Evolutionary conservation across 2,888 invertebrate genomes (phyloP), one percentile per base, ranked within the genome.

Genomic region (Tortricodes alternella): DNA sequence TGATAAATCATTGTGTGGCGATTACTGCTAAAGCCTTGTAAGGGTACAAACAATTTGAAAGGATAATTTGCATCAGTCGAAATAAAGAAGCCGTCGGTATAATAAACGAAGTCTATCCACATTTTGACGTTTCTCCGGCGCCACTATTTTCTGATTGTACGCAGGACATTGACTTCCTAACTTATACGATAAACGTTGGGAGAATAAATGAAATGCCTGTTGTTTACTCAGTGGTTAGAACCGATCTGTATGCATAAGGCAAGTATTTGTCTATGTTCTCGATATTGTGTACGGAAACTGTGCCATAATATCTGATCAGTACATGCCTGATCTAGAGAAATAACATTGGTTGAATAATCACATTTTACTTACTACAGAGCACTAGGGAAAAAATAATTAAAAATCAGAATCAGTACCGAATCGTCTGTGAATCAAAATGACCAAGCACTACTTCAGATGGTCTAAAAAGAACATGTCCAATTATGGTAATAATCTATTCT

Each of bases 201-300:
- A 24, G 56, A 49, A 49, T 56, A 50, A 43, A 56, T 32, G 19
- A 56, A 46, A 55, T 43, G 15, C 13, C 7, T 27, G 11, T 9
- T 43, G 23, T 43, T 43, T 43, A 29, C 37, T 50, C 13, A 23
- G 41, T 50, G 49, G 35, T 49, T 32, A 37, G 37, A 34, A 24
- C 24, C 49, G 19, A 43, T 56, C n/a, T 50, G 34, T 56, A 50
- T 50, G 49, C 37, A 29, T 44, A 29, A 50, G 49, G 35, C 24
- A 19, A 16, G 46, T 46, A 19, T 49, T 21, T 43, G 16, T 49
- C 27, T 55, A 11, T 15, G 35, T 21, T 32, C 15, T 9, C 41
- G 19, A 49, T 27, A 29, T n/a, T 41, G 15, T 50, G 15, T 13
- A n/a, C 21, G 21, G 13, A 21, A 18, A 19, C 15, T 44, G 29